These are phyloP conservation scores for Monochamus alternatus DNA, from an alignment of 2,888 invertebrate genomes.

Conservation along the genomic window DNA sequence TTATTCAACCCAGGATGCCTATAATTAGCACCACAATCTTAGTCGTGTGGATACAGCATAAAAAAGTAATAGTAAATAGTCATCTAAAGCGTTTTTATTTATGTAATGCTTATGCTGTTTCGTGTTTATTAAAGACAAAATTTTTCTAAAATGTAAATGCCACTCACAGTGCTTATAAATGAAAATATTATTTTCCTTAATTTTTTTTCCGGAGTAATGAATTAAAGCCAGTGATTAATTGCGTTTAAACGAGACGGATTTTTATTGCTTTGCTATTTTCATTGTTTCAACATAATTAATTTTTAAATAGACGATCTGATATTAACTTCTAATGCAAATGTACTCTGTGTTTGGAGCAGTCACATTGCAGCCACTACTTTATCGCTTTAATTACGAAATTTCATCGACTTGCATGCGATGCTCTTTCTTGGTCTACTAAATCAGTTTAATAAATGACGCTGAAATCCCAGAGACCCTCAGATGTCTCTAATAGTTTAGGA, in stretches of 20 bases:
- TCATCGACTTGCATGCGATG: constrained; percentile 7
- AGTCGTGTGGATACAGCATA: too few species aligned
- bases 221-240: background rate
- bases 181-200: too few species aligned
- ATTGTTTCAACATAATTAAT: background rate
- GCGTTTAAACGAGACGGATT: too few species aligned
- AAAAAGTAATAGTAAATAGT: too few species aligned
- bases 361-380: constrained; percentile 9
- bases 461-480: constrained; percentile 17
- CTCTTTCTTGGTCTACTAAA: constrained; percentile 5
- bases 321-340: background rate
- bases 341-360: background rate
- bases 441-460: constrained; percentile 26
- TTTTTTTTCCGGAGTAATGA: background rate
- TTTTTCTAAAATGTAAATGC: too few species aligned
- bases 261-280: too few species aligned
- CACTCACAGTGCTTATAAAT: too few species aligned
- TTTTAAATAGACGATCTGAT: background rate
- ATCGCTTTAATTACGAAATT: constrained; percentile 30
- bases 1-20: too few species aligned
- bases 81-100: too few species aligned
- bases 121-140: too few species aligned
- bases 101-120: too few species aligned
- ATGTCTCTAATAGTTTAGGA: background rate
- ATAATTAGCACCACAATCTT: too few species aligned